A percentile compares a stretch with the other conserved stretches of the same genome.
Evolutionary conservation across 2,797 vertebrate genomes (phyloP).

Genomic region (Enteromius treurensis): DNA sequence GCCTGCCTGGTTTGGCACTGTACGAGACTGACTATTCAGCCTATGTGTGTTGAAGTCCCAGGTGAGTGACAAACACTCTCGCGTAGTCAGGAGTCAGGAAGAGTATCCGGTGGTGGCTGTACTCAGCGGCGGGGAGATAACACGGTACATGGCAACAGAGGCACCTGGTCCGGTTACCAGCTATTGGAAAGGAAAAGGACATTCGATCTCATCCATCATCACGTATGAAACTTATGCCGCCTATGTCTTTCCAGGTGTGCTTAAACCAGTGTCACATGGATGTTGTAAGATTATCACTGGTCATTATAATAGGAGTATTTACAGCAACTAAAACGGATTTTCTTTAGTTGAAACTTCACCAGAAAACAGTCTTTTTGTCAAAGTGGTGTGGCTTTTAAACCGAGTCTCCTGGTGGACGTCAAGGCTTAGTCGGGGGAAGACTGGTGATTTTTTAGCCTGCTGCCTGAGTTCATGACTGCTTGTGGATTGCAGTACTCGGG

Average conservation of each 20-base stretch:
- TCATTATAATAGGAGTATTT: too few relatives aligned
- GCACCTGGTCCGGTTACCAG: conserved; percentile 13
- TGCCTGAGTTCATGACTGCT: conserved; percentile 69
- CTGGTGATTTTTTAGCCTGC: conserved; percentile 67
- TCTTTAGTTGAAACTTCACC: neutral
- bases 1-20: neutral
- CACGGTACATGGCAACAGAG: neutral
- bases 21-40: conserved; percentile 1
- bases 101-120: neutral
- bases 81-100: conserved; percentile 3
- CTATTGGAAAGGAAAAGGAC: conserved; percentile 13
- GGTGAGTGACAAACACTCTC: conserved; percentile 44
- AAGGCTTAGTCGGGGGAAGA: conserved; percentile 48
- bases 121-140: conserved; percentile 12
- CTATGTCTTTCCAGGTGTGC: conserved; percentile 9
- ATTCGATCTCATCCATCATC: conserved; percentile 6
- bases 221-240: neutral
- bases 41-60: conserved; percentile 31
- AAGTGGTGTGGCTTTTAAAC: conserved; percentile 3
- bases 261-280: neutral
- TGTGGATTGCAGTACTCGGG: conserved; percentile 63
- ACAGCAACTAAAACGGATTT: neutral
- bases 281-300: conserved; percentile 8
- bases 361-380: neutral
- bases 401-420: conserved; percentile 26